Percentiles rank a stretch among this genome's conserved stretches.
Evolutionary conservation across 2,888 invertebrate species (phyloP).

Genomic region (Eupithecia pulchellata): DNA sequence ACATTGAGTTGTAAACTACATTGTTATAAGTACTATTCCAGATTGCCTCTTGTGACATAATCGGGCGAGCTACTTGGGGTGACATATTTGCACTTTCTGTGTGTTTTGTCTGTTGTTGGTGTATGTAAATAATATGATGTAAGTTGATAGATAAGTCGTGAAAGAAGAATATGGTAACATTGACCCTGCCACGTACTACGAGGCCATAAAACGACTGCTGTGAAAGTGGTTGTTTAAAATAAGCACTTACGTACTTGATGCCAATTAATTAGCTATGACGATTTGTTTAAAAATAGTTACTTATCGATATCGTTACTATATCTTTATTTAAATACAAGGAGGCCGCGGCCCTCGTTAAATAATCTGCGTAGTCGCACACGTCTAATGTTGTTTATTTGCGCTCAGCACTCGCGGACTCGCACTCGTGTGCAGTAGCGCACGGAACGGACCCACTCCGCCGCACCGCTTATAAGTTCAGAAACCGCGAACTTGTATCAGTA

Average conservation of each 20-base stretch:
- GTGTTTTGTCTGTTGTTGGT: conserved; percentile 62
- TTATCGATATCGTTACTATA: neutral
- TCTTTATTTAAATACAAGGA: neutral
- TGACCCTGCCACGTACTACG: neutral
- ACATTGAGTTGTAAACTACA: conserved; percentile 43
- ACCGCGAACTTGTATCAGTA: conserved; percentile 42
- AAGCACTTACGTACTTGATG: neutral
- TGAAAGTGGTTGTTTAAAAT: conserved; percentile 1
- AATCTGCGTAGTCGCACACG: conserved; percentile 10
- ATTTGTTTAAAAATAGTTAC: neutral
- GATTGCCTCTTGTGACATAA: conserved; percentile 75
- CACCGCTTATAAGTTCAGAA: conserved; percentile 38
- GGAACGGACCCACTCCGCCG: conserved; percentile 42
- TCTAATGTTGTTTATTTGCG: conserved; percentile 21
- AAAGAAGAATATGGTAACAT: neutral
- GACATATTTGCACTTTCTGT: conserved; percentile 71
- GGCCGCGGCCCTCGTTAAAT: conserved; percentile 13
- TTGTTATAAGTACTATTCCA: conserved; percentile 54
- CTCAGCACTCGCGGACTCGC: conserved; percentile 24
- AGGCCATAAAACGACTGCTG: neutral
- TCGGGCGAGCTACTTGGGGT: conserved; percentile 60
- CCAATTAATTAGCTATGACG: neutral
- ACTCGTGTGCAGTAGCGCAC: conserved; percentile 38
- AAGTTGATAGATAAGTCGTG: conserved; percentile 44
- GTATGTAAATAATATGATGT: conserved; percentile 61